Evolutionary conservation across 92 coral and sea anemone species (phyloP), one percentile per base, ranked within the genome.

Genomic region (Virgularia gustaviana): DNA sequence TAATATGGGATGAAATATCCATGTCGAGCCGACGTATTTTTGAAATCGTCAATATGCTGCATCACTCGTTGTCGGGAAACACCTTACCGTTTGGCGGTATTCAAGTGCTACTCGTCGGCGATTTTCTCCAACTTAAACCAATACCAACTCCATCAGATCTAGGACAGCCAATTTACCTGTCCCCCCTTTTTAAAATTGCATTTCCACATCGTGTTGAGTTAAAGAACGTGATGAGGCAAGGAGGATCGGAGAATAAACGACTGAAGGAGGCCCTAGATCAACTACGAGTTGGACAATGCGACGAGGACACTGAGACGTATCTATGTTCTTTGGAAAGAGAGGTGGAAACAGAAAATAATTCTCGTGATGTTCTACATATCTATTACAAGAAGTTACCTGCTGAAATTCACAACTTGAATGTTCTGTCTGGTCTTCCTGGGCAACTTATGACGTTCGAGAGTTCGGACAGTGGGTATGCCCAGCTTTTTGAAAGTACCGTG

Each of bases 11-110:
- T 59, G 71, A 82, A 55, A 70, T 75, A 29, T 67, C 82, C 30
- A 82, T 82, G 86, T 76, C 82, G 23, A 82, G 86, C 53, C 65
- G 60, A 38, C 66, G 70, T n/a, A 82, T 76, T 71, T 71, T 82
- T 20, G 82, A 82, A 67, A 70, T 83, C 19, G 74, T 78, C 23
- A 62, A 70, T 44, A 20, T 56, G 10, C 51, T 81, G n/a, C 85
- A 81, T 31, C 75, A 73, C 55, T 41, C 45, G 23, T 44, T 80
- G 29, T 35, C 31, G 32, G 75, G 25, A 15, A 20, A 27, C 4
- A 18, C 30, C 51, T 25, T 37, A 24, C 78, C 82, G 5, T 76
- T 82, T 39, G 82, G 78, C 19, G 86, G 86, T 0, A 73, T 65
- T 27, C 86, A 82, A 52, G 9, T 82, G 11, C 66, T 82, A 34